Conservation (phyloP, 2,888 invertebrate species). For the Rutpela maculata region DNA sequence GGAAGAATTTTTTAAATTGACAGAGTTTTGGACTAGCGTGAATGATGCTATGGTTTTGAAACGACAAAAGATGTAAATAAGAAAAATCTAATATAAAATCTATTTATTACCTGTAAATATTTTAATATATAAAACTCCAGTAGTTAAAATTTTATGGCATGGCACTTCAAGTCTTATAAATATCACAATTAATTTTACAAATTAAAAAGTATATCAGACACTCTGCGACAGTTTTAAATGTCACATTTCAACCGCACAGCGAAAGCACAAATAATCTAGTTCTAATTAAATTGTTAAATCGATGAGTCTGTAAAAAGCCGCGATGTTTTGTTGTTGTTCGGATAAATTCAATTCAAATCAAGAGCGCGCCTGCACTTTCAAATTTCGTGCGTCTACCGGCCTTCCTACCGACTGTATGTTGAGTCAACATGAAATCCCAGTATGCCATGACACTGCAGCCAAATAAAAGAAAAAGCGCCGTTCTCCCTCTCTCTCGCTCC, state of each 20-base stretch:
- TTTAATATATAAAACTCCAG: conserved; percentile 4
- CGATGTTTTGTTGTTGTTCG: conserved; percentile 25
- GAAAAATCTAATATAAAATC: background rate
- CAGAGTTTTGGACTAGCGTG: too few species aligned
- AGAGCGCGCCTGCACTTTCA: conserved; percentile 37
- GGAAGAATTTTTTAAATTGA: too few species aligned
- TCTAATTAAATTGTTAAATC: conserved; percentile 35
- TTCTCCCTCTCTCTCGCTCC: conserved; percentile 51
- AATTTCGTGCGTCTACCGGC: conserved; percentile 38
- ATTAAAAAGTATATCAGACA: conserved; percentile 21
- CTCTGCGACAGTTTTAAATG: conserved; percentile 25
- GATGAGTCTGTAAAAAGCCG: conserved; percentile 22
- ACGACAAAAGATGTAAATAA: background rate
- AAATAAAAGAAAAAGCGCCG: conserved; percentile 48
- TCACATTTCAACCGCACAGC: conserved; percentile 39
- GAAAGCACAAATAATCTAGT: conserved; percentile 22
- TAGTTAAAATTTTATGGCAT: conserved; percentile 35
- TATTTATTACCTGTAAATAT: conserved; percentile 36
- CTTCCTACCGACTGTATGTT: conserved; percentile 38
- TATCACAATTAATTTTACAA: conserved; percentile 23
- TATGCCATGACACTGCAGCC: conserved; percentile 53
- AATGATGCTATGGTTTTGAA: too few species aligned
- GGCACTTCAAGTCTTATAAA: conserved; percentile 27
- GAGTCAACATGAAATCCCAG: conserved; percentile 52
- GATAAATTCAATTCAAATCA: conserved; percentile 12